A percentile compares a stretch with the other conserved stretches of the same genome.
Conservation (phyloP, 2,113 vertebrate species). For the Dendropsophus ebraccatus region DNA sequence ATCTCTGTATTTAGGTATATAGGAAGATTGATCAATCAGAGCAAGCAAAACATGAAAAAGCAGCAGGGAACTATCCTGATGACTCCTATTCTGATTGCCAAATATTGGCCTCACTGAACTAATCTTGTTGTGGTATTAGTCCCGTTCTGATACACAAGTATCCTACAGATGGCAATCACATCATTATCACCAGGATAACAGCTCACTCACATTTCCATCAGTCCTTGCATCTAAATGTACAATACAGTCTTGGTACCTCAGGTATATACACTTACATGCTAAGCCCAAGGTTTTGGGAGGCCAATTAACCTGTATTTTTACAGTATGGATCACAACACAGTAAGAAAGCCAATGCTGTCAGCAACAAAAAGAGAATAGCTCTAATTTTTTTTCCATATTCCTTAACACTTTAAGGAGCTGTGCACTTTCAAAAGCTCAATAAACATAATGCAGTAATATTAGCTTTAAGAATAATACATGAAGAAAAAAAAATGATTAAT, state of each 20-base stretch:
- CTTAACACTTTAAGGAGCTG: too few species aligned
- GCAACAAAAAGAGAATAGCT: neutral
- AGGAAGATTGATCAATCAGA: too few species aligned
- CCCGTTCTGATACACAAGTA: too few species aligned
- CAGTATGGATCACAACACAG: neutral
- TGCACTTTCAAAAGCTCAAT: neutral
- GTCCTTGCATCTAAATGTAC: neutral
- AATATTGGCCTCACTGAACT: too few species aligned
- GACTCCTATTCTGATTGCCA: too few species aligned
- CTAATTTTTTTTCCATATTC: neutral
- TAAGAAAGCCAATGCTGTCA: neutral
- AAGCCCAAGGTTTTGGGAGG: neutral
- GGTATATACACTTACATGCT: neutral
- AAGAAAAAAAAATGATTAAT: slow-evolving; percentile 23
- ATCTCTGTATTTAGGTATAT: too few species aligned
- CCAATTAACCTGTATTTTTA: neutral
- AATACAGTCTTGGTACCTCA: neutral
- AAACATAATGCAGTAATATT: neutral
- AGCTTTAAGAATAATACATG: slow-evolving; percentile 19
- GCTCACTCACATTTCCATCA: neutral
- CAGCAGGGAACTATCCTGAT: too few species aligned
- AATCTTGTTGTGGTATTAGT: too few species aligned
- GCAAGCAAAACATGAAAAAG: too few species aligned
- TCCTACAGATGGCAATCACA: too few species aligned
- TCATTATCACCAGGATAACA: too few species aligned